These are phyloP conservation scores for Hyppa rectilinea DNA, from an alignment of 2,888 invertebrate genomes.

Conservation along the genomic window DNA sequence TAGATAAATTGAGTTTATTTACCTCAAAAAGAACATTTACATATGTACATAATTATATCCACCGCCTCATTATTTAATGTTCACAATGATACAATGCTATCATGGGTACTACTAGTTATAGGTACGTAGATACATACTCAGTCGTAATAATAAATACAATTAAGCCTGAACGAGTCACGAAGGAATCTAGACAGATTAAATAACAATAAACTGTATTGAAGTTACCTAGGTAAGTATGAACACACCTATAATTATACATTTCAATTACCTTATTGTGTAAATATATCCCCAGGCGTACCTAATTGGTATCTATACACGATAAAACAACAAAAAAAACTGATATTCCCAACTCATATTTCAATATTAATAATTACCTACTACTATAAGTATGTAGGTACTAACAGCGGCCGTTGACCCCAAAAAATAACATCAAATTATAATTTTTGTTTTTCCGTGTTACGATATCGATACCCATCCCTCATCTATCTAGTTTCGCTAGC, in stretches of 20 bases:
- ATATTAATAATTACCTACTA: no score
- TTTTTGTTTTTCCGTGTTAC: no score
- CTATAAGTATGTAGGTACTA: no score
- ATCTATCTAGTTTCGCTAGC: not conserved
- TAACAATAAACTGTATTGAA: conserved; percentile 34
- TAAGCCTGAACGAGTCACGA: conserved; percentile 20
- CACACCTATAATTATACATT: not conserved
- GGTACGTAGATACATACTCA: not conserved
- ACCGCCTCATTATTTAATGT: not conserved
- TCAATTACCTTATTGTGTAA: not conserved
- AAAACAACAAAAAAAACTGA: no score
- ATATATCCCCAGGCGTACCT: no score
- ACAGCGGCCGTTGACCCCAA: no score
- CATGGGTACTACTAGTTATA: not conserved
- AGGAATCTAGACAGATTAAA: conserved; percentile 4
- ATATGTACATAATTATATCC: not conserved
- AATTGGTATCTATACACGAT: no score
- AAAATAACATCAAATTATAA: no score
- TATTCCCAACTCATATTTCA: no score
- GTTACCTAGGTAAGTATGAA: not conserved
- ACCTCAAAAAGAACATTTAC: conserved; percentile 12
- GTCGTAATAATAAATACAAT: conserved; percentile 1
- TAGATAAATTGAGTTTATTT: conserved; percentile 21
- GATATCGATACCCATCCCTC: no score
- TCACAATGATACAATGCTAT: conserved; percentile 12